A percentile compares a stretch with the other conserved stretches of the same genome.
Conservation (phyloP, 2,113 vertebrate genomes). For the Verasper variegatus region DNA sequence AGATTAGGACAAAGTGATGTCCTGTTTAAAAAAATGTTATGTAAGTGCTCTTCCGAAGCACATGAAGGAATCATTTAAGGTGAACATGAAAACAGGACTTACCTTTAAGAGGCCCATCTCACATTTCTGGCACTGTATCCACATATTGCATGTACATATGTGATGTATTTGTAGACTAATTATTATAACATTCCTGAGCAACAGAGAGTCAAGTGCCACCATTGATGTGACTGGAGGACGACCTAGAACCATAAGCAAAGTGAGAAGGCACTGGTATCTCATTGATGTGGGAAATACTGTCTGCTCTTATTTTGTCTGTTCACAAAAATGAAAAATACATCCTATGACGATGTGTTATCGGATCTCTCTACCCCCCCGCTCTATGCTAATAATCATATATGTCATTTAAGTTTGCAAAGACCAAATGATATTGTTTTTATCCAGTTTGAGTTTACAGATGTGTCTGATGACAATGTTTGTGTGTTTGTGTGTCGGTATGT, state of each 20-base stretch:
- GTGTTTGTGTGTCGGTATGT: no score
- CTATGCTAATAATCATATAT: no score
- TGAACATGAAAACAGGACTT: background rate
- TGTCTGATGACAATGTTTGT: no score
- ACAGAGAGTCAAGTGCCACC: background rate
- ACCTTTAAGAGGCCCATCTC: background rate
- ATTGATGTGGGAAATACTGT: background rate
- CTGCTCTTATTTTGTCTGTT: no score
- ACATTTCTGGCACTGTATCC: background rate
- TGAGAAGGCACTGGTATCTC: background rate
- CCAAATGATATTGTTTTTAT: no score
- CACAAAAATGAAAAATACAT: no score
- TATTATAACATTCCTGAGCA: no score
- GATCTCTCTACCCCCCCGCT: background rate
- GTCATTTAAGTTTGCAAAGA: no score
- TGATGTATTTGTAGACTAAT: background rate
- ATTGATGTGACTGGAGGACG: background rate
- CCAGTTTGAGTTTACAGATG: no score
- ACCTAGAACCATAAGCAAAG: background rate
- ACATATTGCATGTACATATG: background rate
- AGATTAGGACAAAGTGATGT: conserved; percentile 49
- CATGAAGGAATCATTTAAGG: conserved; percentile 1
- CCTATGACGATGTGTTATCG: background rate
- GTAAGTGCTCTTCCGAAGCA: conserved; percentile 25
- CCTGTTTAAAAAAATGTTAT: conserved; percentile 33